phyloP scores from a whole-genome alignment of 2,888 invertebrate genomes.

The Quadroppia sp. region DNA sequence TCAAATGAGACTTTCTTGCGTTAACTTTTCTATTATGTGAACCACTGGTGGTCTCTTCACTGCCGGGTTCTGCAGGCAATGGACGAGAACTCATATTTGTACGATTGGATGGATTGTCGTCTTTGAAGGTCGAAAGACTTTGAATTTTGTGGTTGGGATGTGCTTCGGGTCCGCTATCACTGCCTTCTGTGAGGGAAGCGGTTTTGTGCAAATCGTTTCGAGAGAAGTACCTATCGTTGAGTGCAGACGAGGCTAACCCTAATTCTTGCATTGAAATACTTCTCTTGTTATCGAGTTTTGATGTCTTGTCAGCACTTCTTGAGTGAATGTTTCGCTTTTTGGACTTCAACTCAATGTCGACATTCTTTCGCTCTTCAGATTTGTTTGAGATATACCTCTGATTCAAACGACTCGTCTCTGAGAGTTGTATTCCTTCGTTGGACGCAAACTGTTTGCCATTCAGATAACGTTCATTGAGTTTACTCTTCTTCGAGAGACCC shows the following conservation, averaged over 20 bases:
- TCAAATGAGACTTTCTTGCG: constrained; percentile 19
- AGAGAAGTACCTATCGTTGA: constrained; percentile 85
- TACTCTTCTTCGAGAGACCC: constrained; percentile 71
- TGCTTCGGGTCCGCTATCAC: constrained; percentile 43
- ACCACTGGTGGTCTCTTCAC: background rate
- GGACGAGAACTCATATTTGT: constrained; percentile 35
- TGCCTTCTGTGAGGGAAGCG: constrained; percentile 46
- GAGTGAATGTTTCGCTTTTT: constrained; percentile 33
- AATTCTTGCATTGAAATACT: constrained; percentile 46
- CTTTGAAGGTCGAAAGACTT: constrained; percentile 25
- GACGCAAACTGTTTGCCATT: constrained; percentile 22
- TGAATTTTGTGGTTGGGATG: constrained; percentile 6
- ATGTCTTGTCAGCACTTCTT: constrained; percentile 11
- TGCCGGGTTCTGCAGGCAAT: constrained; percentile 23
- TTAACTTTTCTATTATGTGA: constrained; percentile 7
- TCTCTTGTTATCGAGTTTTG: constrained; percentile 40
- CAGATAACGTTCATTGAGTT: constrained; percentile 75
- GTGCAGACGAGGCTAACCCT: constrained; percentile 60
- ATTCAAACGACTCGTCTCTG: constrained; percentile 52
- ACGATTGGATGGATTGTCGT: background rate
- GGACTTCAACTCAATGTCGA: constrained; percentile 39
- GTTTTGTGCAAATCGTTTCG: constrained; percentile 46
- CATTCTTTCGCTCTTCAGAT: background rate
- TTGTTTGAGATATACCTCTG: constrained; percentile 50
- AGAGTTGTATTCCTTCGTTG: constrained; percentile 47